Conservation (phyloP, 2,888 invertebrate species). For the Platypus cylindrus region DNA sequence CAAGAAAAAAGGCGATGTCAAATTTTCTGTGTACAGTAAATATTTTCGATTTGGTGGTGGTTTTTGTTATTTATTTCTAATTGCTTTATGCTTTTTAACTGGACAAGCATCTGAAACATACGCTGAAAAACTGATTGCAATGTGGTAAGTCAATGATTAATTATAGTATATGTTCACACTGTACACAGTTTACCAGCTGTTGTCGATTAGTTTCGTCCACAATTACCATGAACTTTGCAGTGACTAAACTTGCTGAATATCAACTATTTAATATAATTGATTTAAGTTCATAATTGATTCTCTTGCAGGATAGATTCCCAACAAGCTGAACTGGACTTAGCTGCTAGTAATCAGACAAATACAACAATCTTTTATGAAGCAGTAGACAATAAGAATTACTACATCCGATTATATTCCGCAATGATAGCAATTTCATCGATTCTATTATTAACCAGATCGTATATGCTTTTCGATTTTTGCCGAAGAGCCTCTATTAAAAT, state of each 20-base stretch:
- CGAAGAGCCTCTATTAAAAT: slow-evolving; percentile 45
- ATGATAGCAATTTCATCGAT: slow-evolving; percentile 13
- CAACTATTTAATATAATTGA: no score
- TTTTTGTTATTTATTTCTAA: slow-evolving; percentile 15
- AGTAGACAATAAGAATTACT: slow-evolving; percentile 11
- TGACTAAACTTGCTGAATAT: no score
- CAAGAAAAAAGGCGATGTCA: slow-evolving; percentile 23
- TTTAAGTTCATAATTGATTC: neutral
- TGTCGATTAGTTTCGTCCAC: no score
- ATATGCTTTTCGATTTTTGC: slow-evolving; percentile 63
- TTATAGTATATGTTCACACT: neutral
- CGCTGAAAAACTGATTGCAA: slow-evolving; percentile 21
- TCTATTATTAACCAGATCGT: slow-evolving; percentile 16
- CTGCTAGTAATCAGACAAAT: slow-evolving; percentile 7
- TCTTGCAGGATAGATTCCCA: slow-evolving; percentile 20
- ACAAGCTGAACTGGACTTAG: slow-evolving; percentile 16
- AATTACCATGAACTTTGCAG: no score
- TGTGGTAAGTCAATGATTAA: slow-evolving; percentile 18
- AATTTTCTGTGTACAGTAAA: slow-evolving; percentile 19
- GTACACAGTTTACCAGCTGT: no score
- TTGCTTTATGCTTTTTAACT: slow-evolving; percentile 15
- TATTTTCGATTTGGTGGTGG: slow-evolving; percentile 24
- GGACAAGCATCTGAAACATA: slow-evolving; percentile 21
- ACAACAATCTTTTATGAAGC: slow-evolving; percentile 7
- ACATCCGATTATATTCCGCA: slow-evolving; percentile 17